phyloP scores from a whole-genome alignment of 2,888 invertebrate species.

The Andrena minutula region DNA sequence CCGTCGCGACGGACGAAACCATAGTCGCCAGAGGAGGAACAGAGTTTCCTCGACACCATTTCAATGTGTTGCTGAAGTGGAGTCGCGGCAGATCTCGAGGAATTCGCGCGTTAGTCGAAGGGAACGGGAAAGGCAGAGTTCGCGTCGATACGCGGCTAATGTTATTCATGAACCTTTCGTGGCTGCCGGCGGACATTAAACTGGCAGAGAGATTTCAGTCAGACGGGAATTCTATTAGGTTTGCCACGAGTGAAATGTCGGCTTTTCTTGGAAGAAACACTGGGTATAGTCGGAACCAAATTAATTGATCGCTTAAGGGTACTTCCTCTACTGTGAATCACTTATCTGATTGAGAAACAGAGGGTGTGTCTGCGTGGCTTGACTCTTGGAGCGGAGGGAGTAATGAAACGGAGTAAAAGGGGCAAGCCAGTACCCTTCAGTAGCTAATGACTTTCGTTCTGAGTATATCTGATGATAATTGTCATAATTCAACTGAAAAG shows the following conservation, averaged over 20 bases:
- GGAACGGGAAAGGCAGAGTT: constrained; percentile 7
- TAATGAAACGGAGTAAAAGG: too few species aligned
- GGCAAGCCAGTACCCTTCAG: too few species aligned
- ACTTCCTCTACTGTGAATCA: constrained; percentile 4
- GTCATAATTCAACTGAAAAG: too few species aligned
- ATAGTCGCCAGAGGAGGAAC: background rate
- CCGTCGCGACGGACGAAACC: background rate
- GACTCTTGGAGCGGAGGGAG: too few species aligned
- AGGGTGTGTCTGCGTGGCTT: background rate
- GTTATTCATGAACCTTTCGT: constrained; percentile 55
- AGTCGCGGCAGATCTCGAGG: background rate
- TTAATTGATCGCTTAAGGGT: background rate
- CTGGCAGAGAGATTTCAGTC: constrained; percentile 24
- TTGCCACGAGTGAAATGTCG: too few species aligned
- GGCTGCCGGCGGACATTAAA: constrained; percentile 44
- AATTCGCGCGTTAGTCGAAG: background rate
- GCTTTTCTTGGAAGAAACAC: background rate
- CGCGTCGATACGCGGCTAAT: constrained; percentile 44
- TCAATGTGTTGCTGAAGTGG: background rate
- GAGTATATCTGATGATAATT: too few species aligned
- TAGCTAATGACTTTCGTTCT: too few species aligned
- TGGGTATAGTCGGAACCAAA: background rate
- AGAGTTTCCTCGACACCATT: background rate
- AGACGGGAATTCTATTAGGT: constrained; percentile 54
- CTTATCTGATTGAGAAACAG: background rate